Base-by-base conservation (phyloP, 2,888 invertebrate species). In the Campaea margaritaria region DNA sequence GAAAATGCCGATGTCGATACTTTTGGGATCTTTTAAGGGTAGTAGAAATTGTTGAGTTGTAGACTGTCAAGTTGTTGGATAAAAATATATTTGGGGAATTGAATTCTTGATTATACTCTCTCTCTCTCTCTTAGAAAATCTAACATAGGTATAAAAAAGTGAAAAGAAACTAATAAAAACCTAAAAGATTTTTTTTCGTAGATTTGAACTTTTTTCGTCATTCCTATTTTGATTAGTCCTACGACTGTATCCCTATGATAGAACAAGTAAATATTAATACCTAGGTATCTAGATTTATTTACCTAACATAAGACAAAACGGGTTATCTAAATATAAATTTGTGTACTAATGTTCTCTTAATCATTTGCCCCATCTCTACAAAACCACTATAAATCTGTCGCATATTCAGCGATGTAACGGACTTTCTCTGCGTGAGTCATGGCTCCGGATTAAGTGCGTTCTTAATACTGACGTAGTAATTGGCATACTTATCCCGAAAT, bases 391-490 rank as follows among this genome's bases (percentile, higher is more conserved):
- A 92, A 92, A 92, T 92, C 91, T 91, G 91, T 91, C 91, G 89
- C 88, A 88, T 91, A 91, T 92, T 92, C 91, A 91, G 87, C 90
- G 87, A 88, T 88, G 91, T 89, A 91, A 89, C 90, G 81, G 87
- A 89, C 90, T 91, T 91, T 91, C 91, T 88, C 87, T 79, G 78
- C 77, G 85, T 87, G 89, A 89, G 81, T 91, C 91, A 91, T 86
- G 86, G 90, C 89, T 84, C 82, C 82, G 87, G 89, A 91, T 91
- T 89, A 86, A 89, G 85, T 84, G 83, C 78, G 82, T 78, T 90
- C 87, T 85, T 89, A 89, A 90, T 91, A 88, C 85, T 78, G 85
- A 87, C 84, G 86, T 85, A 82, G 89, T 91, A 91, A 91, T 91
- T 91, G 91, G 89, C 84, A 83, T 84, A 82, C 86, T 88, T 83